Conservation (phyloP, 2,113 vertebrate species). For the Labrus mixtus region DNA sequence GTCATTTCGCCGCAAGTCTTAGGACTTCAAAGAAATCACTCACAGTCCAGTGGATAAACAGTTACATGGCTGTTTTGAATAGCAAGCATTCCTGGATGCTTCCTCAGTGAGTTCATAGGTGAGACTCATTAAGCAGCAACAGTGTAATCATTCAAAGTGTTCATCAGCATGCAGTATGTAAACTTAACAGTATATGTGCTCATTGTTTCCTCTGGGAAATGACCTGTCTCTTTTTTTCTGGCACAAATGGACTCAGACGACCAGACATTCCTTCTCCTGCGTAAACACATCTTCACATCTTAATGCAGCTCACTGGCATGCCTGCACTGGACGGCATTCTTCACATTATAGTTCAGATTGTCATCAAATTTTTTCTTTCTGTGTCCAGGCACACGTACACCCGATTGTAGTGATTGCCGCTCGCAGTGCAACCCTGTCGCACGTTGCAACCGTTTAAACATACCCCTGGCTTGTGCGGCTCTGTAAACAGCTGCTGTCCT, state of each 20-base stretch:
- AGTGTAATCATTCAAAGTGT: slow-evolving; percentile 34
- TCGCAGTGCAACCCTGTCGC: background rate
- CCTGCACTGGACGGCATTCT: slow-evolving; percentile 65
- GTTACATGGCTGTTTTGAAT: slow-evolving; percentile 53
- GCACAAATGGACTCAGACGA: slow-evolving; percentile 22
- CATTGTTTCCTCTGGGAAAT: slow-evolving; percentile 28
- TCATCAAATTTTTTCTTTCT: slow-evolving; percentile 43
- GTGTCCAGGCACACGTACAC: slow-evolving; percentile 71
- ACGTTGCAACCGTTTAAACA: slow-evolving; percentile 55
- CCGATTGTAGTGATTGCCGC: slow-evolving; percentile 55
- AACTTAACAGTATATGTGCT: background rate
- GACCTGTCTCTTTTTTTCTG: slow-evolving; percentile 24
- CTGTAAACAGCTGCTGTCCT: slow-evolving; percentile 68
- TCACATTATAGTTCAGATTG: slow-evolving; percentile 51
- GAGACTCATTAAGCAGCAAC: slow-evolving; percentile 42
- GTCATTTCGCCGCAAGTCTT: background rate
- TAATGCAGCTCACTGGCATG: slow-evolving; percentile 19
- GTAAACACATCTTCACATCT: slow-evolving; percentile 24
- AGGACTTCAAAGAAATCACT: slow-evolving; percentile 22
- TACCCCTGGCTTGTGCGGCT: no score
- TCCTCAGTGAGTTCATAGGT: slow-evolving; percentile 45
- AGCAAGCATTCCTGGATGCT: slow-evolving; percentile 62
- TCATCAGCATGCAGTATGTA: slow-evolving; percentile 3
- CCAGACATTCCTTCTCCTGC: slow-evolving; percentile 55
- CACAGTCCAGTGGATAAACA: slow-evolving; percentile 39